phyloP scores from a whole-genome alignment of 2,797 vertebrate genomes.

The Crocodylus rhombifer region DNA sequence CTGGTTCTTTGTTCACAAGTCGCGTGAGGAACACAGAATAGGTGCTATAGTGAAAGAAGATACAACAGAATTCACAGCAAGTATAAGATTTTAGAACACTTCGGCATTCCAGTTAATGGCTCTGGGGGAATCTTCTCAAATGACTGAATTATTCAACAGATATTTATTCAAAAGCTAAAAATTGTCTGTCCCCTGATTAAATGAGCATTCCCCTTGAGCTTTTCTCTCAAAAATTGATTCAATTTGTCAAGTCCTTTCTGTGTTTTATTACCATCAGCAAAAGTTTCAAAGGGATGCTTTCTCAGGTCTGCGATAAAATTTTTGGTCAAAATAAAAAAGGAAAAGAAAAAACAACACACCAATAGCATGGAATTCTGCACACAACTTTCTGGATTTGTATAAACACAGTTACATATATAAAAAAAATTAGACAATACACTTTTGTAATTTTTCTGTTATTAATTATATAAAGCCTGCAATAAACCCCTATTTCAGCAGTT shows the following conservation, averaged over 20 bases:
- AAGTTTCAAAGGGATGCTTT: too few species aligned
- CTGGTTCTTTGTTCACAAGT: neutral
- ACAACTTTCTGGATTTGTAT: neutral
- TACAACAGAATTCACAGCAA: neutral
- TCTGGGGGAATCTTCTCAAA: neutral
- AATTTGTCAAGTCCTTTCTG: too few species aligned
- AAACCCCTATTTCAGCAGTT: neutral
- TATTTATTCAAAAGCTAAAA: too few species aligned
- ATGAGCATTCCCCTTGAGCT: too few species aligned
- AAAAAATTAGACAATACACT: too few species aligned
- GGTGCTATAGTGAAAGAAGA: neutral
- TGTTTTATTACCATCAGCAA: too few species aligned
- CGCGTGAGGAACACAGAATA: neutral
- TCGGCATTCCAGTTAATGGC: neutral
- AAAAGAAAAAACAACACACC: too few species aligned
- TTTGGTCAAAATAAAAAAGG: too few species aligned
- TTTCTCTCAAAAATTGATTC: too few species aligned
- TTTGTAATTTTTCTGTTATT: too few species aligned
- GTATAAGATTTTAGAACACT: neutral
- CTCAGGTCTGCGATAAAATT: too few species aligned
- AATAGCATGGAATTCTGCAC: neutral
- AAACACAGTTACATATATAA: neutral
- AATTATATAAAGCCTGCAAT: neutral
- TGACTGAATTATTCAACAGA: neutral
- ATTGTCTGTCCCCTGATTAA: too few species aligned